phyloP scores from a whole-genome alignment of 2,888 invertebrate genomes.

The Lasioglossum oenotherae region DNA sequence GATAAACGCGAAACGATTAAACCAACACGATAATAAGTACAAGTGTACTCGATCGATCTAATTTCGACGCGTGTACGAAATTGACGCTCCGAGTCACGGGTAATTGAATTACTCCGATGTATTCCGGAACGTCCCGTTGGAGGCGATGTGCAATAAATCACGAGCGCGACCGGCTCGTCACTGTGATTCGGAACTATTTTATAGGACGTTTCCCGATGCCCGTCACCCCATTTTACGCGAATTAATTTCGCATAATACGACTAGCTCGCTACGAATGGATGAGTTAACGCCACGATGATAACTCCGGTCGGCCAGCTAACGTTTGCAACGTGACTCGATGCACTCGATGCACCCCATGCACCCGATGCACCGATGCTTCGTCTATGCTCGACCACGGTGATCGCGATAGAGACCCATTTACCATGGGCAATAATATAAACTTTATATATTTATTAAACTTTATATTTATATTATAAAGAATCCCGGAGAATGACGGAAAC shows the following conservation, averaged over 20 bases:
- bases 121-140: not conserved
- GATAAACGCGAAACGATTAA: constrained; percentile 37
- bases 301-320: constrained; percentile 52
- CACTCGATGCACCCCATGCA: constrained; percentile 35
- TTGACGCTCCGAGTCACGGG: constrained; percentile 13
- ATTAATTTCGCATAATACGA: constrained; percentile 68
- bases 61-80: constrained; percentile 29
- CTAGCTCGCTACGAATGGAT: constrained; percentile 61
- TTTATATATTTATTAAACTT: no score
- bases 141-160: constrained; percentile 24
- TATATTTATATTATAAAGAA: no score
- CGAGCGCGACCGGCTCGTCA: constrained; percentile 23
- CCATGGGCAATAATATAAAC: constrained; percentile 51
- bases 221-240: constrained; percentile 25
- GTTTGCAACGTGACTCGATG: constrained; percentile 64
- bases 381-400: constrained; percentile 32
- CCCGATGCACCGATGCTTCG: constrained; percentile 35
- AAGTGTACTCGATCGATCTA: constrained; percentile 14
- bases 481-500: constrained; percentile 42
- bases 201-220: constrained; percentile 4
- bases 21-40: not conserved
- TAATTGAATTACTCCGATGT: not conserved
- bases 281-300: constrained; percentile 67
- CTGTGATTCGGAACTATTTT: constrained; percentile 41
- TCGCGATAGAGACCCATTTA: constrained; percentile 50